These are phyloP conservation scores for Smittia sp. DNA, from an alignment of 2,888 invertebrate species.

Conservation along the genomic window DNA sequence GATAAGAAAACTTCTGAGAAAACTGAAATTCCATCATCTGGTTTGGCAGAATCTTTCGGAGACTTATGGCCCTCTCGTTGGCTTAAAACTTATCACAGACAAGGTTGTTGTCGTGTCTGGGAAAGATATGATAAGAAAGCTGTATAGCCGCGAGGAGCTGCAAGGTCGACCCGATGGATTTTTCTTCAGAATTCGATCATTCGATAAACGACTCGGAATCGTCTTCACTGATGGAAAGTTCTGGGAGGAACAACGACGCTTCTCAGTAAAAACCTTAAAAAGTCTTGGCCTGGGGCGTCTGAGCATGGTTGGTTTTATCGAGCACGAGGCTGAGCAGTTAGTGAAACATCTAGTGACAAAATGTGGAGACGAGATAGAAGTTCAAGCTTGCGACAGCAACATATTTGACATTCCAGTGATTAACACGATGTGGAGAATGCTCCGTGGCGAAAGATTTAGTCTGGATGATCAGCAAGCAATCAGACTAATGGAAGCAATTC, in stretches of 20 bases:
- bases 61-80: conserved; percentile 64
- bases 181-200: conserved; percentile 64
- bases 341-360: conserved; percentile 53
- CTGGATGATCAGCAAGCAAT: conserved; percentile 59
- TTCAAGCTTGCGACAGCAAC: conserved; percentile 49
- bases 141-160: conserved; percentile 62
- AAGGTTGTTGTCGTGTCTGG: conserved; percentile 63
- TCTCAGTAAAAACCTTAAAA: conserved; percentile 63
- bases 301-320: conserved; percentile 61
- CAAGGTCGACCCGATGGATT: conserved; percentile 71
- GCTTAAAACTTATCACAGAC: conserved; percentile 64
- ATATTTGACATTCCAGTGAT: conserved; percentile 63
- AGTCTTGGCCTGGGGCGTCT: conserved; percentile 64
- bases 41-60: conserved; percentile 60
- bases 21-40: conserved; percentile 57
- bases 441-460: conserved; percentile 61
- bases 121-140: conserved; percentile 61
- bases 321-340: conserved; percentile 58
- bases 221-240: conserved; percentile 66
- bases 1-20: conserved; percentile 46
- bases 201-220: conserved; percentile 65
- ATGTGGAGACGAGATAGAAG: conserved; percentile 51
- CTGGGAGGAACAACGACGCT: conserved; percentile 67
- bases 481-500: conserved; percentile 59
- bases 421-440: conserved; percentile 68